phyloP scores from a whole-genome alignment of 2,113 vertebrate species.

The Salvelinus fontinalis region DNA sequence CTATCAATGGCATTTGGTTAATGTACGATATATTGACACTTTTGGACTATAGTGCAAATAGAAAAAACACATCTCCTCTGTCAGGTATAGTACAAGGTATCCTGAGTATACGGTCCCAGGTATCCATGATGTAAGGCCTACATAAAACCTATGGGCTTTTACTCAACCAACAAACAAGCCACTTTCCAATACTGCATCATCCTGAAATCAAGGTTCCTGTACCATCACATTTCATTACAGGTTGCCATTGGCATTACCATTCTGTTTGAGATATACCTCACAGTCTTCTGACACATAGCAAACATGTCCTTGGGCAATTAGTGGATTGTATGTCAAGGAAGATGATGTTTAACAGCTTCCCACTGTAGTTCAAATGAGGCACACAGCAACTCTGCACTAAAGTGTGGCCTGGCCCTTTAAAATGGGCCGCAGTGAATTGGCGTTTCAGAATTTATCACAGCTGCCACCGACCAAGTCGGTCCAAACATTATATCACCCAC shows the following conservation, averaged over 20 bases:
- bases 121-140: no score
- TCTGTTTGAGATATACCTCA: background rate
- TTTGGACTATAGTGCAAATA: no score
- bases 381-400: background rate
- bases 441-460: conserved; percentile 31
- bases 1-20: background rate
- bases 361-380: background rate
- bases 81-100: no score
- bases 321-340: background rate
- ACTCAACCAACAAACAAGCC: background rate
- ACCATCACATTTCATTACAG: background rate
- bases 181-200: background rate
- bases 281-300: background rate
- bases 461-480: conserved; percentile 19
- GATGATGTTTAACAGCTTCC: background rate
- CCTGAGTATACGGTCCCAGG: no score
- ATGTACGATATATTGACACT: background rate
- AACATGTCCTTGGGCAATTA: conserved; percentile 1
- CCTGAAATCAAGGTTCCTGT: background rate
- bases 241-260: background rate
- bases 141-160: no score
- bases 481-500: conserved; percentile 21
- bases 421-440: conserved; percentile 17
- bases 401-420: conserved; percentile 3
- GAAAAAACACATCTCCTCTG: no score